Evolutionary conservation across 2,113 vertebrate genomes (phyloP).

Genomic region (Nothocercus julius): DNA sequence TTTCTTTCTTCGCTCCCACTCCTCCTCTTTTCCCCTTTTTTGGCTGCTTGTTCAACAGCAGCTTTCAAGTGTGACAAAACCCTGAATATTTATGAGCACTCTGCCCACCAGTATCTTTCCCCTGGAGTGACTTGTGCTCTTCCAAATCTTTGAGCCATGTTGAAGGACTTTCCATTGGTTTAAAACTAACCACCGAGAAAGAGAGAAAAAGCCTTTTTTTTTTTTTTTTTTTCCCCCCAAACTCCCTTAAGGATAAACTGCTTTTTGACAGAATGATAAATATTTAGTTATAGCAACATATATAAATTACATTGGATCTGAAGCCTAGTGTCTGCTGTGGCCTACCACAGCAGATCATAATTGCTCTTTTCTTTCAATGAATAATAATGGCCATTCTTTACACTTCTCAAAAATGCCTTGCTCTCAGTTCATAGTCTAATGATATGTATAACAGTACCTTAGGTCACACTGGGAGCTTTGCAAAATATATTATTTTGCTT

Average conservation of each 20-base stretch:
- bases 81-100: neutral
- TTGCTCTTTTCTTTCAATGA: neutral
- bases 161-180: neutral
- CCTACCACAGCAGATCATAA: neutral
- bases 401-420: neutral
- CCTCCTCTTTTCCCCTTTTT: neutral
- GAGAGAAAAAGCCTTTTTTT: neutral
- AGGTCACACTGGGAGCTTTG: neutral
- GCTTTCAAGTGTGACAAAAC: neutral
- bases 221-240: too few relatives aligned
- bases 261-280: neutral
- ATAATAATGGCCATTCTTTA: neutral
- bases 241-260: neutral
- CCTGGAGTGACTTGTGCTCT: neutral
- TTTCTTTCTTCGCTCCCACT: rapidly evolving
- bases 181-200: neutral
- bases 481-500: neutral
- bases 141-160: neutral
- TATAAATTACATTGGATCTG: neutral
- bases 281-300: neutral
- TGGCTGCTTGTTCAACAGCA: neutral
- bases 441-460: neutral
- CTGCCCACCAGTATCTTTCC: neutral
- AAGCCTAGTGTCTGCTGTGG: neutral
- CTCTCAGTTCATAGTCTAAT: neutral